Percentiles rank a stretch among this genome's conserved stretches.
phyloP scores from a whole-genome alignment of 2,113 vertebrate species.

The Ornithorhynchus anatinus region DNA sequence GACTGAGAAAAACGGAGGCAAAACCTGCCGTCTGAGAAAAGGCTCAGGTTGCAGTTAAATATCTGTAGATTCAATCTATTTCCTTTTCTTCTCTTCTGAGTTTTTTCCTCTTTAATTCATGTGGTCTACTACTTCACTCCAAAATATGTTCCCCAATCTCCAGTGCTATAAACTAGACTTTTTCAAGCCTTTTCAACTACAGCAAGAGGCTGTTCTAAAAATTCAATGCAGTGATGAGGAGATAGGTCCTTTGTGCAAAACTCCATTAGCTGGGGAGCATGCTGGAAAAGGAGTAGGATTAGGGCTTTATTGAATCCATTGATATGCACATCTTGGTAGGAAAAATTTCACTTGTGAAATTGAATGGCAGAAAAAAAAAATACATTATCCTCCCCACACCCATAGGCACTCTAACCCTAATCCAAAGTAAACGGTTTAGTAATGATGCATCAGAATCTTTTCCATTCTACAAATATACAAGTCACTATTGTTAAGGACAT shows the following conservation, averaged over 20 bases:
- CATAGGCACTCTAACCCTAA: too few relatives aligned
- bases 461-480: too few relatives aligned
- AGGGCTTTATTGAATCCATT: slow-evolving; percentile 17
- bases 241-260: slow-evolving; percentile 27
- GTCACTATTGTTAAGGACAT: too few relatives aligned
- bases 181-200: slow-evolving; percentile 31
- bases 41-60: slow-evolving; percentile 48
- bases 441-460: too few relatives aligned
- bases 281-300: background rate
- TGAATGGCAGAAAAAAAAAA: background rate
- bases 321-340: background rate
- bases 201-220: slow-evolving; percentile 52
- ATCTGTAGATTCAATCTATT: slow-evolving; percentile 43
- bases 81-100: slow-evolving; percentile 35
- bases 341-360: background rate
- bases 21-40: slow-evolving; percentile 35
- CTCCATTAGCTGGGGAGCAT: slow-evolving; percentile 1
- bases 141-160: slow-evolving; percentile 31
- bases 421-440: too few relatives aligned
- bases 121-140: slow-evolving; percentile 38
- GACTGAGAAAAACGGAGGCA: slow-evolving; percentile 30
- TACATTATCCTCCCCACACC: too few relatives aligned
- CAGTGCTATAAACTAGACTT: slow-evolving; percentile 37
- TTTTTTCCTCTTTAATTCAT: slow-evolving; percentile 62
- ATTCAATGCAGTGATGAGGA: slow-evolving; percentile 29